Base-by-base conservation (phyloP, 2,888 invertebrate genomes). In the Creontiades dilutus region DNA sequence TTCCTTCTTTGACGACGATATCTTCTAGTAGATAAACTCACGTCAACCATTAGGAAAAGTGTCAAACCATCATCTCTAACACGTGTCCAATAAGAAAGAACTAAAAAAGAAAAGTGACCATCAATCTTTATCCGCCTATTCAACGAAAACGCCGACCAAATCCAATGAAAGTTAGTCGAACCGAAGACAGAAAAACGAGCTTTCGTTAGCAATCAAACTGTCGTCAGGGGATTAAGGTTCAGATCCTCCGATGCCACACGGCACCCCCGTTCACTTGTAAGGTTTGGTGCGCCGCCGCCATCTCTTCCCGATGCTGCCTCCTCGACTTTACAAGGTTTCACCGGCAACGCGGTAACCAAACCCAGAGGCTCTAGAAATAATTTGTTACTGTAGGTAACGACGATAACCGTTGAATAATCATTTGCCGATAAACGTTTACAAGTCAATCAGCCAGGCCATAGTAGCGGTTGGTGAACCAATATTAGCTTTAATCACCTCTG, bases 221-320 rank as follows among this genome's bases (percentile, higher is more conserved):
- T 52, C 52, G 52, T 52, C 16, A 16, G 52, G 16, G 11, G 52
- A 52, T 52, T 52, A 52, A 2, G 14, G 16, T 14, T 12, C 12
- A 52, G n/a, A 37, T 37, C 37, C 37, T 37, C 37, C 37, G 57
- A 7, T 14, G 57, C 57, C 57, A n/a, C 57, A 57, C 2, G 57
- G 57, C 57, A 57, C 57, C n/a, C 19, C 57, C 57, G n/a, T n/a
- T n/a, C 57, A 57, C 57, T 57, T 57, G 57, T 57, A 57, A n/a
- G 57, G 57, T 16, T 57, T 57, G n/a, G 16, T 16, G 16, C 57
- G 2, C 57, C n/a, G 2, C 16, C n/a, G 7, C 57, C 57, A n/a
- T 14, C 57, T 57, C 14, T 16, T 16, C 19, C 19, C 57, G 57
- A 57, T 57, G 37, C 37, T 37, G 37, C 37, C 37, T 7, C 7